Conservation (phyloP, 2,113 vertebrate species). For the Neodon shergylaensis region DNA sequence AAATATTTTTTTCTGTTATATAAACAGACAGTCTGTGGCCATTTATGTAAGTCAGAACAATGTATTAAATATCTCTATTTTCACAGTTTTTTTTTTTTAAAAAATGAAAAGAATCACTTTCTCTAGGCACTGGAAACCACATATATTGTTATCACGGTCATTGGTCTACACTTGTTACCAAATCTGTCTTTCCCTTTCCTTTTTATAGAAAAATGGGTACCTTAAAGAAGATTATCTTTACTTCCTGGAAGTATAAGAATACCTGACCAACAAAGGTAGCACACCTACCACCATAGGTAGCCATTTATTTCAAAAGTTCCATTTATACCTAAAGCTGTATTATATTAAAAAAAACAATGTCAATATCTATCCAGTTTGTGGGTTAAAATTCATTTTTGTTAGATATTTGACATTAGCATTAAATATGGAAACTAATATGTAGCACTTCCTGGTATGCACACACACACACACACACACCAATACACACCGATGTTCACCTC, state of each 20-base stretch:
- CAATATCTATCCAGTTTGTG: background rate
- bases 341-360: background rate
- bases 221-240: constrained; percentile 29
- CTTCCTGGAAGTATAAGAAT: constrained; percentile 14
- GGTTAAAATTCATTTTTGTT: background rate
- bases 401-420: background rate
- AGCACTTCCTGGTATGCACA: background rate
- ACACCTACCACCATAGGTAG: background rate
- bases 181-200: constrained; percentile 50
- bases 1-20: background rate
- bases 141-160: background rate
- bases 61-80: background rate
- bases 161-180: background rate
- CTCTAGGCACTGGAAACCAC: background rate
- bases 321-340: background rate
- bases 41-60: background rate
- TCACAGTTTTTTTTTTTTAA: background rate
- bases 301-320: constrained; percentile 41
- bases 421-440: background rate
- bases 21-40: background rate
- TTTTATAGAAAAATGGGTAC: constrained; percentile 32
- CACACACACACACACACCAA: background rate
- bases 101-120: background rate
- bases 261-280: background rate
- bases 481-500: background rate